Evolutionary conservation across 2,113 vertebrate species (phyloP).

Genomic region (Cyprinodon variegatus): DNA sequence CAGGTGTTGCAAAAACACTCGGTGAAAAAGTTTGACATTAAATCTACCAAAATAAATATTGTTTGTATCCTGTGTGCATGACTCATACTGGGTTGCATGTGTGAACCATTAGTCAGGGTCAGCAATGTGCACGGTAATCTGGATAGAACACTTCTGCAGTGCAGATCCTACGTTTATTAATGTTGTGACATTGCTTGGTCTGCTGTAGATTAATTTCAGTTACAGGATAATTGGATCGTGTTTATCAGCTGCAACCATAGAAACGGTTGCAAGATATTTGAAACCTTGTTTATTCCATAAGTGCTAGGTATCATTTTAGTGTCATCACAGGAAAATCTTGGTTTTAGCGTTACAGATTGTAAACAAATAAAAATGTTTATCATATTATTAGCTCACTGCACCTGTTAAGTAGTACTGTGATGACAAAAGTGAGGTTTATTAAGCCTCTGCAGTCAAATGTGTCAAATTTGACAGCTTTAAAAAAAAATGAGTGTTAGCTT

Average conservation of each 20-base stretch:
- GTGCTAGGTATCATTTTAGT: neutral
- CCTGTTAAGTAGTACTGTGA: neutral
- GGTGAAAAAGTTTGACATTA: conserved; percentile 52
- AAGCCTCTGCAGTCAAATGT: neutral
- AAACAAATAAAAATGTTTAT: neutral
- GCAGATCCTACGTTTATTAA: conserved; percentile 37
- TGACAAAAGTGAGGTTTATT: neutral
- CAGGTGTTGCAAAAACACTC: conserved; percentile 21
- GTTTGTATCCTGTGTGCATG: conserved; percentile 40
- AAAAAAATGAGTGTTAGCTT: too few species aligned
- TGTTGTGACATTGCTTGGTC: conserved; percentile 25
- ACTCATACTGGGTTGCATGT: conserved; percentile 33
- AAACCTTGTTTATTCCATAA: neutral
- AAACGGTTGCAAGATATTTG: neutral
- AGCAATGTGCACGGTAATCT: conserved; percentile 40
- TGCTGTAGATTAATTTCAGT: neutral
- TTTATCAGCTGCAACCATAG: neutral
- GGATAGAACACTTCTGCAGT: conserved; percentile 36
- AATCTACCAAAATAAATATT: conserved; percentile 41
- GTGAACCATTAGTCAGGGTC: conserved; percentile 47
- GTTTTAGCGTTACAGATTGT: neutral
- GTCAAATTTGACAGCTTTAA: too few species aligned
- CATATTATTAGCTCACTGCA: neutral
- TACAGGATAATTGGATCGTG: neutral
- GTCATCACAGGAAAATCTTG: neutral